Evolutionary conservation across 1,140 invertebrate species (phyloP).

Genomic region (Archivesica marissinica): DNA sequence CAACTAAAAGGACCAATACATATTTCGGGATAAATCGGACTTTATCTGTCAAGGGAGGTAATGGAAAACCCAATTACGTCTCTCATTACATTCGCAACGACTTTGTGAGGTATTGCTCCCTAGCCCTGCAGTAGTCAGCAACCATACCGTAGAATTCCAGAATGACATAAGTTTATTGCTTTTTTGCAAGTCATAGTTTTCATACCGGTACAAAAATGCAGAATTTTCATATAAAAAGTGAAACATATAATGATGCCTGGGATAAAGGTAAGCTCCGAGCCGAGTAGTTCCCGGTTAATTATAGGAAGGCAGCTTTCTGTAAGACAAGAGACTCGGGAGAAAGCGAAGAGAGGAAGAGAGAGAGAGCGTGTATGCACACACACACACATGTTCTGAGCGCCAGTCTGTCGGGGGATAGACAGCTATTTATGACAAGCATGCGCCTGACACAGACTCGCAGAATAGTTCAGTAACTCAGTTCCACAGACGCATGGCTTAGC

Average conservation of each 20-base stretch:
- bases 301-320: slow-evolving; percentile 8
- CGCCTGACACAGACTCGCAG: background rate
- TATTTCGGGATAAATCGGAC: no score
- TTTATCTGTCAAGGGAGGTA: no score
- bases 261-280: background rate
- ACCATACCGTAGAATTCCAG: no score
- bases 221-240: background rate
- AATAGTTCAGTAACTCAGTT: slow-evolving; percentile 25
- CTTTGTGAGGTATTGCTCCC: no score
- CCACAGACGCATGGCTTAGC: no score
- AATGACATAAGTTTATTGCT: background rate
- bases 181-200: background rate
- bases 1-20: no score
- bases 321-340: no score
- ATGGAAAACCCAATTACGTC: no score
- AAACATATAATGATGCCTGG: no score
- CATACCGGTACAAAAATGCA: background rate
- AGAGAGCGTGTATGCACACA: background rate
- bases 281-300: background rate
- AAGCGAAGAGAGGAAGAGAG: no score
- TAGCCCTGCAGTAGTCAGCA: no score
- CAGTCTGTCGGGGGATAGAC: slow-evolving; percentile 46
- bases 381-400: slow-evolving; percentile 53
- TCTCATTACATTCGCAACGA: no score
- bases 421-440: slow-evolving; percentile 56